Percentiles rank a stretch among this genome's conserved stretches.
phyloP scores from a whole-genome alignment of 2,113 vertebrate genomes.

The Blennius ocellaris region DNA sequence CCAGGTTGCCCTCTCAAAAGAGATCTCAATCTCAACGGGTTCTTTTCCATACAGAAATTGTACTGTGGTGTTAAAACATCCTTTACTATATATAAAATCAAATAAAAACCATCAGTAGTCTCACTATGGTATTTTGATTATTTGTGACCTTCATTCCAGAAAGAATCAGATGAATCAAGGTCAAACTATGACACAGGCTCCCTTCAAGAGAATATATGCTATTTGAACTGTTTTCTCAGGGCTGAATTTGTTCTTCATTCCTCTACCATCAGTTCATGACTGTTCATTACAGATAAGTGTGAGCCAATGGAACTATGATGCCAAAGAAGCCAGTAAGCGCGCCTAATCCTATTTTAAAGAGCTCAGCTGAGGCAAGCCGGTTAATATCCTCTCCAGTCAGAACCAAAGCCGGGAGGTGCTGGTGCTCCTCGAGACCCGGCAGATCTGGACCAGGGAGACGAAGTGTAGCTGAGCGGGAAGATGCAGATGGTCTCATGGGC shows the following conservation, averaged over 20 bases:
- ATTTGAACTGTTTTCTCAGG: constrained; percentile 23
- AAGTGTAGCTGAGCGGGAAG: constrained; percentile 47
- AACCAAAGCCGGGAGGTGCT: constrained; percentile 70
- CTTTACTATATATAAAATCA: neutral
- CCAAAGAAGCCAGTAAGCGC: constrained; percentile 77
- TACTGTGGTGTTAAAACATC: neutral
- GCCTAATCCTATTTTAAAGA: constrained; percentile 83
- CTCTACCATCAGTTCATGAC: constrained; percentile 70
- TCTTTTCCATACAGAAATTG: too few relatives aligned
- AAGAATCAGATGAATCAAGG: constrained; percentile 40
- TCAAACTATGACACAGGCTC: constrained; percentile 27
- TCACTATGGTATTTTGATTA: neutral
- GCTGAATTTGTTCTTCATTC: constrained; percentile 66
- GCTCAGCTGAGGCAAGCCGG: constrained; percentile 66
- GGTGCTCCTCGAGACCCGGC: constrained; percentile 65
- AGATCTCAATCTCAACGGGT: too few relatives aligned
- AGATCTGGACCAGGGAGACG: constrained; percentile 63
- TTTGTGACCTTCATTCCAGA: constrained; percentile 6
- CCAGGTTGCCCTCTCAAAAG: too few relatives aligned
- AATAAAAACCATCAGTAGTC: neutral
- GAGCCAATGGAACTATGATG: constrained; percentile 71
- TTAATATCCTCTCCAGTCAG: constrained; percentile 70
- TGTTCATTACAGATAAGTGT: constrained; percentile 82
- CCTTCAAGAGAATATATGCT: constrained; percentile 8
- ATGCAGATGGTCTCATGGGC: constrained; percentile 62